A percentile compares a stretch with the other conserved stretches of the same genome.
phyloP scores from a whole-genome alignment of 2,888 invertebrate species.

The Amaurobius ferox region DNA sequence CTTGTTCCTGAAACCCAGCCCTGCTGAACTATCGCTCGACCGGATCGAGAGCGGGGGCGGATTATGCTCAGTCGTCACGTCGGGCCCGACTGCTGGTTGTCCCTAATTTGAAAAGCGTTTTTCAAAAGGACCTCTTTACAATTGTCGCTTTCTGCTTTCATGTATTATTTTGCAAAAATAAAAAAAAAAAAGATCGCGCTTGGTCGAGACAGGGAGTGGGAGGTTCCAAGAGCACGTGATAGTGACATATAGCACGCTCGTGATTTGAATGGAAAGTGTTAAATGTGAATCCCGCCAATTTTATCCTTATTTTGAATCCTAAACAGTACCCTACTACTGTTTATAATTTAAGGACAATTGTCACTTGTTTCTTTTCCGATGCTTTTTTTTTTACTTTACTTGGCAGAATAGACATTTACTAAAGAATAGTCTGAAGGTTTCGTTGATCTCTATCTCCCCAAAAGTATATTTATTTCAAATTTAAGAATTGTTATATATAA shows the following conservation, averaged over 20 bases:
- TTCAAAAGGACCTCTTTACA: neutral
- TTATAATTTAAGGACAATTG: too few species aligned
- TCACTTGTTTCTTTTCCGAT: too few species aligned
- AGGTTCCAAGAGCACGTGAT: conserved; percentile 40
- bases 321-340: too few species aligned
- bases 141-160: neutral
- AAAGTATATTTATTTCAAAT: too few species aligned
- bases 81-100: conserved; percentile 23
- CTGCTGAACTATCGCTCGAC: neutral
- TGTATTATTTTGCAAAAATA: neutral
- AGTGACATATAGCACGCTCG: conserved; percentile 38
- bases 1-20: conserved; percentile 6
- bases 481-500: too few species aligned
- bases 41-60: conserved; percentile 22
- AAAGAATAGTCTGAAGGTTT: too few species aligned
- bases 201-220: neutral
- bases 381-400: too few species aligned
- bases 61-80: conserved; percentile 48
- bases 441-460: too few species aligned
- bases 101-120: conserved; percentile 38
- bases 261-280: conserved; percentile 25
- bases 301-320: too few species aligned
- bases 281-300: too few species aligned
- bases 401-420: too few species aligned
- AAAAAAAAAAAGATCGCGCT: neutral